phyloP scores from a whole-genome alignment of 2,888 invertebrate genomes.

The Scaeva pyrastri region DNA sequence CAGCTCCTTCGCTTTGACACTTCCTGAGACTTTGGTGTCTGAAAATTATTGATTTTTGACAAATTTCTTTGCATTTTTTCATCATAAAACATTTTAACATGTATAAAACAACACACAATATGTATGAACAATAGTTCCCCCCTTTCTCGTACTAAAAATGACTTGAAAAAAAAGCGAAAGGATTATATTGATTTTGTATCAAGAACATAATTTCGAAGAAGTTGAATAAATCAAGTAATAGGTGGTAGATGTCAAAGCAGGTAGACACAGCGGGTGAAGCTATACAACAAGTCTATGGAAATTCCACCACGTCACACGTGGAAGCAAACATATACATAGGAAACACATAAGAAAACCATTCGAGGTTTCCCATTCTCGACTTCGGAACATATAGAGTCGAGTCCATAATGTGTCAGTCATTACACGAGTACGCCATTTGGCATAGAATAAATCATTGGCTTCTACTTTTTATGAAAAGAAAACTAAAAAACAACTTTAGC shows the following conservation, averaged over 20 bases:
- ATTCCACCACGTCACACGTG: conserved; percentile 8
- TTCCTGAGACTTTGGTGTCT: no score
- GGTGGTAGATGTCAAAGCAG: conserved; percentile 53
- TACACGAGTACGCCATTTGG: not conserved
- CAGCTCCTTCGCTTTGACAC: no score
- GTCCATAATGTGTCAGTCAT: conserved; percentile 4
- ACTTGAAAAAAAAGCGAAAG: conserved; percentile 36
- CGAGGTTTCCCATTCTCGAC: not conserved
- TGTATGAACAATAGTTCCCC: no score
- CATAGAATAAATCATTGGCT: conserved; percentile 13
- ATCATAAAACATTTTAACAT: no score
- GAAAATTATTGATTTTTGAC: no score
- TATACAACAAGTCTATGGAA: not conserved
- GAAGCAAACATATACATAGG: not conserved
- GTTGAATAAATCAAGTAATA: conserved; percentile 61
- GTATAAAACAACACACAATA: no score
- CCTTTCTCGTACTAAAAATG: no score
- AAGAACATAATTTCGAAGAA: conserved; percentile 58
- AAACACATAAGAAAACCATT: not conserved
- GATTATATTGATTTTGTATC: conserved; percentile 66
- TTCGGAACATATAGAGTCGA: conserved; percentile 8
- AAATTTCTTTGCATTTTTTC: no score
- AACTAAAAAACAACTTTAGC: conserved; percentile 19
- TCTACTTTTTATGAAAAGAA: conserved; percentile 1
- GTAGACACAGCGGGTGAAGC: not conserved